These are phyloP conservation scores for Platyscapa corneri DNA, from an alignment of 1,140 invertebrate species.

Conservation along the genomic window DNA sequence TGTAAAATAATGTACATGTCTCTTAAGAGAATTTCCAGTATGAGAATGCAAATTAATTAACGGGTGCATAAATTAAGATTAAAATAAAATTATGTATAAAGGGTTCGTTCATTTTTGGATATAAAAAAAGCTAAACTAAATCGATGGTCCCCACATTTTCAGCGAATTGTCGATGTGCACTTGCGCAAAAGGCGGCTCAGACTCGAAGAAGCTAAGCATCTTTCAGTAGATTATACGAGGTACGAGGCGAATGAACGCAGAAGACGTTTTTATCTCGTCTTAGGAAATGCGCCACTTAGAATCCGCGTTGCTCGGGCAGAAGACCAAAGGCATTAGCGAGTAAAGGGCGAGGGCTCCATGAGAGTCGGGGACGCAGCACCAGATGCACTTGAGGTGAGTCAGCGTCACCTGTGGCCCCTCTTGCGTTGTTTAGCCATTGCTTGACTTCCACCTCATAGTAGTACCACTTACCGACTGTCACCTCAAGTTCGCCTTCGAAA, in stretches of 20 bases:
- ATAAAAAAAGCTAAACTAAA: background rate
- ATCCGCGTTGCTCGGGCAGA: conserved; percentile 19
- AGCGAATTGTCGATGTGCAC: background rate
- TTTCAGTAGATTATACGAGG: background rate
- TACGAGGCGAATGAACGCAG: conserved; percentile 8
- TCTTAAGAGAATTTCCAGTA: too few species aligned
- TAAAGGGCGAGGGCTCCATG: background rate
- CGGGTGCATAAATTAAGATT: background rate
- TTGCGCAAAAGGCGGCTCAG: background rate
- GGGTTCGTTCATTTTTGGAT: too few species aligned
- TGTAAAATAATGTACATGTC: too few species aligned
- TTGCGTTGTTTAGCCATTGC: conserved; percentile 64
- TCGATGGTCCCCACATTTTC: background rate
- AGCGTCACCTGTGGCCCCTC: conserved; percentile 66
- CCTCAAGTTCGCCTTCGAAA: conserved; percentile 48
- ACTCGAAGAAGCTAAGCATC: background rate
- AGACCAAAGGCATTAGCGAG: conserved; percentile 20
- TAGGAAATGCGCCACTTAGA: conserved; percentile 43
- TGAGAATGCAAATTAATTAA: too few species aligned
- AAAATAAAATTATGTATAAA: background rate
- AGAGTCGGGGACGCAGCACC: conserved; percentile 24
- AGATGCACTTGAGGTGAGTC: conserved; percentile 63
- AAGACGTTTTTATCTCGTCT: conserved; percentile 48
- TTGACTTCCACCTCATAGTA: conserved; percentile 59
- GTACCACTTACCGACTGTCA: conserved; percentile 59